Evolutionary conservation across 2,888 invertebrate species (phyloP).

Genomic region (Tiphia femorata): DNA sequence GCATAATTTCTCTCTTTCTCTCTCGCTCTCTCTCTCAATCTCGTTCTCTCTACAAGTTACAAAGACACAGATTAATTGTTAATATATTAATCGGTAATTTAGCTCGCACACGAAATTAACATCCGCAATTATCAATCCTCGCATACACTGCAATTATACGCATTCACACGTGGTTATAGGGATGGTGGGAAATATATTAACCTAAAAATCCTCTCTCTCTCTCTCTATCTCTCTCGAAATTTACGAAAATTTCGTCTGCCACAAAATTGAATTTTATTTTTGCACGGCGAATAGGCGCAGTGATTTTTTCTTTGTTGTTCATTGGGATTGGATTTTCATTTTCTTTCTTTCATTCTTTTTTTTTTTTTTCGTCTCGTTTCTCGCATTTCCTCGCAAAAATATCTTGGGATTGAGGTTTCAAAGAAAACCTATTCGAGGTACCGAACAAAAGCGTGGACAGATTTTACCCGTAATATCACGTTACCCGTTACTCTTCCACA

Average conservation of each 20-base stretch:
- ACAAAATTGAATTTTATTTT: no score
- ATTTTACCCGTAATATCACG: slow-evolving; percentile 27
- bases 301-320: slow-evolving; percentile 23
- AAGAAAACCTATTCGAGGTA: slow-evolving; percentile 47
- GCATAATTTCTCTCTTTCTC: slow-evolving; percentile 47
- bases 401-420: no score
- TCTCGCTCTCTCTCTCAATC: no score
- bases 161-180: slow-evolving; percentile 45
- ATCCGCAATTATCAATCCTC: slow-evolving; percentile 35
- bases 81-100: slow-evolving; percentile 47
- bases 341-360: no score
- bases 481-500: slow-evolving; percentile 23
- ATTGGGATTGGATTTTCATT: no score
- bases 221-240: slow-evolving; percentile 27
- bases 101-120: slow-evolving; percentile 48
- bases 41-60: no score
- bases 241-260: slow-evolving; percentile 24
- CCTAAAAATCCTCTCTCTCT: no score
- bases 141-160: slow-evolving; percentile 36
- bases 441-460: slow-evolving; percentile 38
- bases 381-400: slow-evolving; percentile 41
- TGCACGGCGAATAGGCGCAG: no score
- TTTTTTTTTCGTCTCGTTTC: no score
- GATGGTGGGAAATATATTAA: no score
- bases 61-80: slow-evolving; percentile 52